Percentiles rank a stretch among this genome's conserved stretches.
These are phyloP conservation scores for Cheilosia impressa DNA, from an alignment of 2,888 invertebrate genomes.

Conservation along the genomic window DNA sequence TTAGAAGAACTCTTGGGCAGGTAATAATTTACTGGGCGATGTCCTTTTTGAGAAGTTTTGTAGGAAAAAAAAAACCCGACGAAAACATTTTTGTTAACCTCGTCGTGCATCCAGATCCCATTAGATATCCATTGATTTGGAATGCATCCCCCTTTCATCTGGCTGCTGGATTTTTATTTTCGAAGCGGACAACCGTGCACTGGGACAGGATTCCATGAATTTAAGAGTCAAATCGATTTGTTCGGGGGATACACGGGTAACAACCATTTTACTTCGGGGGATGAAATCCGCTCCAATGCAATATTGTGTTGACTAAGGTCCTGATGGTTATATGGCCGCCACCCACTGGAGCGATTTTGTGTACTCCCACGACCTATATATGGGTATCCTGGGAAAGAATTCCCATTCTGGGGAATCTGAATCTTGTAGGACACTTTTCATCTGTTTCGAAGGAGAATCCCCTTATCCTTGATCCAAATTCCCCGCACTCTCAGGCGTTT, in stretches of 20 bases:
- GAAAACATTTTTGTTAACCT: slow-evolving; percentile 36
- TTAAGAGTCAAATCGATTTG: slow-evolving; percentile 65
- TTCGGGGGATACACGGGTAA: slow-evolving; percentile 37
- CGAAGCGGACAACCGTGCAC: slow-evolving; percentile 40
- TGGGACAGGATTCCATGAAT: slow-evolving; percentile 71
- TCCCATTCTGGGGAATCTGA: slow-evolving; percentile 23
- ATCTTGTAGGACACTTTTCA: slow-evolving; percentile 44
- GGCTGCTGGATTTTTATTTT: slow-evolving; percentile 15
- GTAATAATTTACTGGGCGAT: slow-evolving; percentile 61
- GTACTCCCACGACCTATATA: slow-evolving; percentile 56
- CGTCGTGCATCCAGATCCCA: slow-evolving; percentile 59
- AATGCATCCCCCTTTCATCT: slow-evolving; percentile 20
- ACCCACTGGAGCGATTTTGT: slow-evolving; percentile 13
- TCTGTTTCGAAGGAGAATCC: slow-evolving; percentile 31
- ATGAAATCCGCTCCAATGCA: background rate
- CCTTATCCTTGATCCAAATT: slow-evolving; percentile 73
- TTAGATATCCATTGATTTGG: slow-evolving; percentile 64
- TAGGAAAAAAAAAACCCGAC: background rate
- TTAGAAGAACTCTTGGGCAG: slow-evolving; percentile 41
- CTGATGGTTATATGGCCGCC: background rate
- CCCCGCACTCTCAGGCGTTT: slow-evolving; percentile 6
- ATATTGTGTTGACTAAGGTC: slow-evolving; percentile 52
- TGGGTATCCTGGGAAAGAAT: slow-evolving; percentile 14
- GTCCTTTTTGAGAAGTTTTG: slow-evolving; percentile 42
- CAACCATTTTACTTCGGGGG: slow-evolving; percentile 1